These are phyloP conservation scores for Muntiacus muntjak DNA, from an alignment of 2,113 vertebrate genomes.

Conservation along the genomic window DNA sequence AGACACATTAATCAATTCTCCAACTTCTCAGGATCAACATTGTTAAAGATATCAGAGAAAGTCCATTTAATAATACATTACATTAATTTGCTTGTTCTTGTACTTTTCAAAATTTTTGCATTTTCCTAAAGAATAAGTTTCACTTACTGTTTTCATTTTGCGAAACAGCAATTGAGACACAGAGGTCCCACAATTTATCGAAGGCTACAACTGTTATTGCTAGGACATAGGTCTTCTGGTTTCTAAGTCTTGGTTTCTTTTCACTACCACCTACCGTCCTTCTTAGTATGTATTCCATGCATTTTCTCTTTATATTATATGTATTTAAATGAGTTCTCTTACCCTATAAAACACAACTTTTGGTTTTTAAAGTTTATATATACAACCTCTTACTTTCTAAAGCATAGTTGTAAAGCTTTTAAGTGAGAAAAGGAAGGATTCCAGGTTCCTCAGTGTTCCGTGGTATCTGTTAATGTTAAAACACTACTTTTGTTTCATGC, in stretches of 20 bases:
- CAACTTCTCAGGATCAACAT: neutral
- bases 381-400: neutral
- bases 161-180: neutral
- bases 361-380: neutral
- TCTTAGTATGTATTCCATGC: neutral
- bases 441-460: neutral
- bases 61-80: neutral
- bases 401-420: neutral
- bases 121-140: neutral
- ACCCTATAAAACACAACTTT: neutral
- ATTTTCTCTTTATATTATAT: neutral
- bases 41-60: neutral
- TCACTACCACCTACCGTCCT: neutral
- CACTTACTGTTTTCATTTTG: neutral
- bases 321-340: neutral
- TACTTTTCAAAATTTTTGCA: neutral
- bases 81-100: neutral
- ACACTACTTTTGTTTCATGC: neutral
- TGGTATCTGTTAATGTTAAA: neutral
- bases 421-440: neutral
- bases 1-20: neutral
- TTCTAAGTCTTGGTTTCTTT: neutral
- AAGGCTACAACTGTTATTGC: neutral
- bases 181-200: neutral
- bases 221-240: neutral